phyloP scores from a whole-genome alignment of 1,140 invertebrate species.

The Drosophila pandora region DNA sequence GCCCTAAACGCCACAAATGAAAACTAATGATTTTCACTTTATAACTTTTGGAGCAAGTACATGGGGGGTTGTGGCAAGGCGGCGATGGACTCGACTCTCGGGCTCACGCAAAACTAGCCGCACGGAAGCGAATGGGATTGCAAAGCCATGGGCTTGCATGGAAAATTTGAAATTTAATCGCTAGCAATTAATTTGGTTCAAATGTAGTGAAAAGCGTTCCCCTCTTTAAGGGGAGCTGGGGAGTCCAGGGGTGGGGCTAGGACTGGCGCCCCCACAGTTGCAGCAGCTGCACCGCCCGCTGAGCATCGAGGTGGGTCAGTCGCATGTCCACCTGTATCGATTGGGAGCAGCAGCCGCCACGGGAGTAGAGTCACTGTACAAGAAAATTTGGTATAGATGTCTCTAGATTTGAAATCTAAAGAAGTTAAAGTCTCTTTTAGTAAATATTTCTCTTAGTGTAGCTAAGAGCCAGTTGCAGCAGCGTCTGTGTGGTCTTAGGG shows the following conservation, averaged over 20 bases:
- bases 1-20: conserved; percentile 78
- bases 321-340: conserved; percentile 78
- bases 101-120: conserved; percentile 68
- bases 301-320: conserved; percentile 72
- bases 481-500: conserved; percentile 51
- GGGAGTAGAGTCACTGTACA: conserved; percentile 14
- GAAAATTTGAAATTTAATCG: conserved; percentile 83
- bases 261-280: conserved; percentile 56
- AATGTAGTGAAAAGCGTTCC: conserved; percentile 51
- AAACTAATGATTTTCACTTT: conserved; percentile 80
- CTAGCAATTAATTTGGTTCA: conserved; percentile 77
- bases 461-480: conserved; percentile 18
- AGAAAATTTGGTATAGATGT: too few species aligned
- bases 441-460: conserved; percentile 12
- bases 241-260: conserved; percentile 11
- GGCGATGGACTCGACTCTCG: background rate
- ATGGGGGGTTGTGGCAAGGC: background rate
- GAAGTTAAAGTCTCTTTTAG: background rate
- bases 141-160: conserved; percentile 58
- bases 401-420: too few species aligned
- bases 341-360: conserved; percentile 51
- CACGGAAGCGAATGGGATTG: conserved; percentile 66
- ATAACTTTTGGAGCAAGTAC: conserved; percentile 24
- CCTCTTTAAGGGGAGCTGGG: background rate
- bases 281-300: conserved; percentile 64